Percentiles rank a stretch among this genome's conserved stretches.
These are phyloP conservation scores for Ascidia mentula DNA, from an alignment of 23 tunicate species.

Conservation along the genomic window DNA sequence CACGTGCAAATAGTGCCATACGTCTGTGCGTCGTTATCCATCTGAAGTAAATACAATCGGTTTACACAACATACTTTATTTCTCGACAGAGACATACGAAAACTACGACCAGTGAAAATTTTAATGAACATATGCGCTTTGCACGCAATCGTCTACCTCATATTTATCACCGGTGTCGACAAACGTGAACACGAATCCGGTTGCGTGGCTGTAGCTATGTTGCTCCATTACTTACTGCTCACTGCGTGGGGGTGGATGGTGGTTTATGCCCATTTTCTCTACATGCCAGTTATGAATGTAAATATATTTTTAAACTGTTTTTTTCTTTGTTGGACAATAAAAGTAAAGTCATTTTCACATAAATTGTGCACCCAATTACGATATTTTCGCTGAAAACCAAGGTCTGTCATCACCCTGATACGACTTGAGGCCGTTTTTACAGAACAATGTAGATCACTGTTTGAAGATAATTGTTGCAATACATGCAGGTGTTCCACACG, in stretches of 20 bases:
- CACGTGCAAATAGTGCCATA: background rate
- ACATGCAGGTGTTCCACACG: too few species aligned
- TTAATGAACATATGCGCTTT: background rate
- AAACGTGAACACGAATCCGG: background rate
- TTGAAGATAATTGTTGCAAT: too few species aligned
- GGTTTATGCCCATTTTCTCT: slow-evolving; percentile 23
- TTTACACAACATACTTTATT: too few species aligned
- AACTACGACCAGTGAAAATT: background rate
- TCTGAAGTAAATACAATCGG: too few species aligned
- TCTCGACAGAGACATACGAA: background rate
- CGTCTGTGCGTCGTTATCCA: background rate
- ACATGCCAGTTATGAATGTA: slow-evolving; percentile 32
- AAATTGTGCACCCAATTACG: too few species aligned
- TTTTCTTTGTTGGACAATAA: too few species aligned
- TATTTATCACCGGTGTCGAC: slow-evolving; percentile 32
- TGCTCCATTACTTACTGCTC: slow-evolving; percentile 31
- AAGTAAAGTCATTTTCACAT: too few species aligned
- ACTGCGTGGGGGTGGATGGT: slow-evolving; percentile 36
- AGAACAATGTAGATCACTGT: too few species aligned
- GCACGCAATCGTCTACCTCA: slow-evolving; percentile 13
- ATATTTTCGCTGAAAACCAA: too few species aligned
- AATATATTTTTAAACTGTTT: background rate
- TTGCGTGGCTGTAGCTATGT: slow-evolving; percentile 12
- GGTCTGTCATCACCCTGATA: too few species aligned
- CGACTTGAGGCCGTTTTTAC: too few species aligned